phyloP scores from a whole-genome alignment of 2,888 invertebrate species.

The Epirrhoe tristata region DNA sequence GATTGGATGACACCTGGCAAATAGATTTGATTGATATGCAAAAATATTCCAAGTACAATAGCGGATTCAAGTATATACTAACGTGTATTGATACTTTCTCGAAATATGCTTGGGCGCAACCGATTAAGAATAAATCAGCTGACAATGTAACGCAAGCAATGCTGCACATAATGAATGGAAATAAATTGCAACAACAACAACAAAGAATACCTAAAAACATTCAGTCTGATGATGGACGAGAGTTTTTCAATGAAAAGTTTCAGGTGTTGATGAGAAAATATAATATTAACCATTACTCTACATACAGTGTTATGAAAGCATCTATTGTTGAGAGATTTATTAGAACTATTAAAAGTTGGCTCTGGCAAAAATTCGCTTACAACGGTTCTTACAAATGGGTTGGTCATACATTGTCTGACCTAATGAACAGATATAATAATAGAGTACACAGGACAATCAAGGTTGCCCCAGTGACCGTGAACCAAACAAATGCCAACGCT shows the following conservation, averaged over 20 bases:
- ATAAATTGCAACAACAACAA: too few relatives aligned
- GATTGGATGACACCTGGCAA: conserved; percentile 65
- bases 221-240: conserved; percentile 6
- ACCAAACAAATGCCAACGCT: conserved; percentile 13
- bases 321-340: conserved; percentile 17
- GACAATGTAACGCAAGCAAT: conserved; percentile 1
- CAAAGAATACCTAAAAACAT: conserved; percentile 3
- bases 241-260: conserved; percentile 13
- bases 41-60: conserved; percentile 18
- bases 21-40: conserved; percentile 57
- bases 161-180: not conserved
- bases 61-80: conserved; percentile 8
- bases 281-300: conserved; percentile 15
- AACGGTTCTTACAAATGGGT: conserved; percentile 15
- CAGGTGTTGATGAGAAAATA: conserved; percentile 8
- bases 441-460: conserved; percentile 5
- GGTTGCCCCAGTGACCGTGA: conserved; percentile 17
- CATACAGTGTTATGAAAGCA: conserved; percentile 16
- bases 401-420: not conserved
- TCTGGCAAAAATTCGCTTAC: conserved; percentile 11
- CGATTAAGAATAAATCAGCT: not conserved
- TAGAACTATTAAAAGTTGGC: conserved; percentile 20
- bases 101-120: conserved; percentile 6
- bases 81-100: conserved; percentile 7
- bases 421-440: conserved; percentile 6